Evolutionary conservation across 2,888 invertebrate species (phyloP).

Genomic region (Pachliopta kotzebuea): DNA sequence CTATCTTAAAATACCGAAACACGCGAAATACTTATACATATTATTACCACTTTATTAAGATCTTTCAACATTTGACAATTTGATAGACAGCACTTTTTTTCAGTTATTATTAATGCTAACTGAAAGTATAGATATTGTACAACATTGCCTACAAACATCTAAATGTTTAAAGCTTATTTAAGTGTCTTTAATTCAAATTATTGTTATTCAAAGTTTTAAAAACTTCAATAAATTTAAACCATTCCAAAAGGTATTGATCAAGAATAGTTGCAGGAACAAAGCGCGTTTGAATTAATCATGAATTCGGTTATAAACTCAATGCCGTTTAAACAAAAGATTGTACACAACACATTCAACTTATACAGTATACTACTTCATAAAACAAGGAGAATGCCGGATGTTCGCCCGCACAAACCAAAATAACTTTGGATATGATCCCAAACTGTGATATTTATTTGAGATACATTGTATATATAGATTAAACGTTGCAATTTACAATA

Average conservation of each 20-base stretch:
- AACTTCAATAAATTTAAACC: conserved; percentile 16
- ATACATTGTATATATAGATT: conserved; percentile 32
- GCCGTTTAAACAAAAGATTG: conserved; percentile 41
- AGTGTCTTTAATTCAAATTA: conserved; percentile 15
- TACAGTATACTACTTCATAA: conserved; percentile 47
- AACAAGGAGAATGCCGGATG: conserved; percentile 61
- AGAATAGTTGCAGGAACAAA: conserved; percentile 4
- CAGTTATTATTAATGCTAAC: no score
- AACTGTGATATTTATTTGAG: conserved; percentile 49
- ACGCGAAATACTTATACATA: not conserved
- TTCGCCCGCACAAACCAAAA: conserved; percentile 56
- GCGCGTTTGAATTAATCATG: conserved; percentile 26
- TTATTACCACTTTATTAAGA: not conserved
- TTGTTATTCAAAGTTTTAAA: conserved; percentile 13
- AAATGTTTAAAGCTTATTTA: not conserved
- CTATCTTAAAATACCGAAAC: not conserved
- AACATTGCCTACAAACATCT: no score
- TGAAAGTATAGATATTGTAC: no score
- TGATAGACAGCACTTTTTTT: no score
- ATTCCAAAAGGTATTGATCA: conserved; percentile 18
- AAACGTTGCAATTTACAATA: conserved; percentile 19
- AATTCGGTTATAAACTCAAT: conserved; percentile 36
- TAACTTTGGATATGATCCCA: conserved; percentile 53
- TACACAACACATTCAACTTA: conserved; percentile 44
- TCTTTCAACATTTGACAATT: not conserved